Conservation (phyloP, 2,113 vertebrate genomes). For the Gadus macrocephalus region DNA sequence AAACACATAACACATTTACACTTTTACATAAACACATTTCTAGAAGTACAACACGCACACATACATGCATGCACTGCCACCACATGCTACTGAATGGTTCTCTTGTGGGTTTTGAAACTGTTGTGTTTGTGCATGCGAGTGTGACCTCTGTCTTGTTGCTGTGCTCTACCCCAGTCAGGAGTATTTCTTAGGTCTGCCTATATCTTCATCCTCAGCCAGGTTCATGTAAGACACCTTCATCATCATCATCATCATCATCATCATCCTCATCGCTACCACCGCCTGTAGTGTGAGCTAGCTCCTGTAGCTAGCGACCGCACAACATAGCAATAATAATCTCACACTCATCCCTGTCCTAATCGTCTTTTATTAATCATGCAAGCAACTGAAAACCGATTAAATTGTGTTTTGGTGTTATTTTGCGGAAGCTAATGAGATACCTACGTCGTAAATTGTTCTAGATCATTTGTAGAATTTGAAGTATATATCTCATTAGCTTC, state of each 20-base stretch:
- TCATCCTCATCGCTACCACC: too few relatives aligned
- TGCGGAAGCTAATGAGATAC: too few relatives aligned
- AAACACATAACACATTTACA: too few relatives aligned
- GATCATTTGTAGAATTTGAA: too few relatives aligned
- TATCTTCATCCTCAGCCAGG: conserved; percentile 58
- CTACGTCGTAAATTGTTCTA: too few relatives aligned
- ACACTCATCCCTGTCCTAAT: background rate
- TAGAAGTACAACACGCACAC: background rate
- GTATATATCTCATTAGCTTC: too few relatives aligned
- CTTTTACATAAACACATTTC: too few relatives aligned
- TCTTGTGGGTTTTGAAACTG: background rate
- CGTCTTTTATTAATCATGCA: too few relatives aligned
- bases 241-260: conserved; percentile 16
- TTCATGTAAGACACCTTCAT: conserved; percentile 60
- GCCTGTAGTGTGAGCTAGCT: too few relatives aligned
- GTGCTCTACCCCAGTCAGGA: conserved; percentile 63
- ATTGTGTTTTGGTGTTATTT: too few relatives aligned
- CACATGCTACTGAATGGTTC: background rate
- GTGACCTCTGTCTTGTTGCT: conserved; percentile 44
- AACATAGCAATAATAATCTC: conserved; percentile 20
- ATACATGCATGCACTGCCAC: background rate
- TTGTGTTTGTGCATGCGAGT: conserved; percentile 17
- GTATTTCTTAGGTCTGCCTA: conserved; percentile 49
- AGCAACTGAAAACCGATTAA: too few relatives aligned
- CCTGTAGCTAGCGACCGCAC: background rate